A percentile compares a stretch with the other conserved stretches of the same genome.
Conservation (phyloP, 2,888 invertebrate genomes). For the Caenorhabditis virilis region DNA sequence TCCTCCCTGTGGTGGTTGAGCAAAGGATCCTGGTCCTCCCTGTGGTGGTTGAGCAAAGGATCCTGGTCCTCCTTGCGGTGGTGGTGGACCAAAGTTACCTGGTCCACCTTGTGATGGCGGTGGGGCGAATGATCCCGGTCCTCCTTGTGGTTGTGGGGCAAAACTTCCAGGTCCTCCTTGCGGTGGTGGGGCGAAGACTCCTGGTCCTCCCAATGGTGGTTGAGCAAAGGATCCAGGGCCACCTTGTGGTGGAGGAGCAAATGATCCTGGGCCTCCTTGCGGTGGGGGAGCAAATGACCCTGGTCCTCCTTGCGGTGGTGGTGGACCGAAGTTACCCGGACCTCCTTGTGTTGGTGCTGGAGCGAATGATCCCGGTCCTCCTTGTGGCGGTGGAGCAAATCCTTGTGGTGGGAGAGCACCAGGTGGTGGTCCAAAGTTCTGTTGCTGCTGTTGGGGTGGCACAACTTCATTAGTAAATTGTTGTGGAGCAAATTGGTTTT, state of each 20-base stretch:
- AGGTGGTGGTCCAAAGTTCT: slow-evolving; percentile 24
- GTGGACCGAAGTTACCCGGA: slow-evolving; percentile 9
- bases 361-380: slow-evolving; percentile 6
- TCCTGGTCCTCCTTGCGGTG: slow-evolving; percentile 12
- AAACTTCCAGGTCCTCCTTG: slow-evolving; percentile 38
- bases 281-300: slow-evolving; percentile 19
- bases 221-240: slow-evolving; percentile 11
- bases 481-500: slow-evolving; percentile 6
- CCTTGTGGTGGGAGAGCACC: slow-evolving; percentile 9
- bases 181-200: slow-evolving; percentile 28
- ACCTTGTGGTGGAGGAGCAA: slow-evolving; percentile 31
- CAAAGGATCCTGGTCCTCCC: slow-evolving; percentile 37
- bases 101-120: slow-evolving; percentile 29
- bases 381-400: slow-evolving; percentile 20
- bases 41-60: slow-evolving; percentile 29
- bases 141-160: slow-evolving; percentile 18
- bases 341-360: slow-evolving; percentile 24
- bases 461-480: too few relatives aligned
- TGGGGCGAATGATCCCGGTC: slow-evolving; percentile 10
- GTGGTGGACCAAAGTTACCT: slow-evolving; percentile 6
- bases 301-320: slow-evolving; percentile 6
- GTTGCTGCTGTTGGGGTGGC: slow-evolving; percentile 11
- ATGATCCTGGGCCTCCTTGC: slow-evolving; percentile 8
- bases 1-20: slow-evolving; percentile 14
- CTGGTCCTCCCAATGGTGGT: slow-evolving; percentile 11